Evolutionary conservation across 1,140 invertebrate species (phyloP), one percentile per base, ranked within the genome.

Genomic region (Kradibia gibbosae): DNA sequence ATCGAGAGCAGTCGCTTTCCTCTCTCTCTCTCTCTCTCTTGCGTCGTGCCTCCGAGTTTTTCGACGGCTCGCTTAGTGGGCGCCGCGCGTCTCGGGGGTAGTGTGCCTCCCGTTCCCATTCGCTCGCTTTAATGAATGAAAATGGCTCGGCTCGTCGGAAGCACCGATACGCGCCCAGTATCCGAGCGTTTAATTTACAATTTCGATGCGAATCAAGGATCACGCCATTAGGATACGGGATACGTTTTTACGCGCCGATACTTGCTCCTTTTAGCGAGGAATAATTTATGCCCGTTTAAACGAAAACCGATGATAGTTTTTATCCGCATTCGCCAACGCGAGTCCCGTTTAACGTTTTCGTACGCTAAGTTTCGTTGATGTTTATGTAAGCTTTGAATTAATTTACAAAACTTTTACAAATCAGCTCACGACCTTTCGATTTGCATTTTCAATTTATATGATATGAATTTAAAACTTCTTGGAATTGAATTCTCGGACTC

Each of bases 361-460:
- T 71, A 8, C 36, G 3, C n/a, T 39, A 36, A 60, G 53, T 42
- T 80, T 74, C 31, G 39, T 73, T 42, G 20, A 62, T 22, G 53
- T 62, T 72, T 73, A 80, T 74, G 57, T 72, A 74, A 80, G 78
- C 78, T 74, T 80, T 74, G 78, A 80, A 80, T 80, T 74, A 74
- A 80, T 80, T 80, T 65, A 50, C 25, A 31, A 74, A 36, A 42
- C 74, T 80, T 80, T 74, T 78, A 25, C 55, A 34, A 60, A 60
- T 25, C 39, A 10, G 13, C 67, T 57, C 71, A 20, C 55, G 25
- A 67, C 71, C 71, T 74, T 67, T 74, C 42, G 3, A 80, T 80
- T 80, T 74, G 39, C 78, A 74, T 74, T 74, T 53, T 57, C 67
- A 80, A 74, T 80, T 74, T 42, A 53, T 65, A 74, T 74, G 31